A percentile compares a stretch with the other conserved stretches of the same genome.
phyloP scores from a whole-genome alignment of 2,888 invertebrate species.

The Cryptus viduatorius region DNA sequence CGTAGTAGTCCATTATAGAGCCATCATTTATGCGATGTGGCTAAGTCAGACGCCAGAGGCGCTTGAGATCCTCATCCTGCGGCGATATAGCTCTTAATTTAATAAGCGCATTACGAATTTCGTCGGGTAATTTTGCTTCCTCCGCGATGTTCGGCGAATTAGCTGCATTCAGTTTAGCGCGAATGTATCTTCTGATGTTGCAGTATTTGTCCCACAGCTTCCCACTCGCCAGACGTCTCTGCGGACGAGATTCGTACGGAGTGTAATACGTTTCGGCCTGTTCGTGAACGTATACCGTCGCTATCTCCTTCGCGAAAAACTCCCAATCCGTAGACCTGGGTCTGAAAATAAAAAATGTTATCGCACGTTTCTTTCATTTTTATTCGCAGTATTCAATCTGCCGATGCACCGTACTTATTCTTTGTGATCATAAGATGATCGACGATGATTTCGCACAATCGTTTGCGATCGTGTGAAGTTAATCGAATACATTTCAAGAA shows the following conservation, averaged over 20 bases:
- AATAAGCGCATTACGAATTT: constrained; percentile 7
- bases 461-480: constrained; percentile 24
- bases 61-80: constrained; percentile 26
- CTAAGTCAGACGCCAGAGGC: constrained; percentile 36
- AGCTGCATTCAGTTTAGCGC: background rate
- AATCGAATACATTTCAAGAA: constrained; percentile 14
- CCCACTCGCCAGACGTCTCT: constrained; percentile 27
- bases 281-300: constrained; percentile 19
- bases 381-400: background rate
- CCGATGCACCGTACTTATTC: constrained; percentile 12
- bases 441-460: constrained; percentile 30
- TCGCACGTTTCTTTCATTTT: background rate
- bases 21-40: constrained; percentile 5
- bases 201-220: constrained; percentile 26
- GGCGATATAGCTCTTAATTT: constrained; percentile 40
- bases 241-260: constrained; percentile 27
- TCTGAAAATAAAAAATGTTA: constrained; percentile 4
- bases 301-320: constrained; percentile 31
- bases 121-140: background rate
- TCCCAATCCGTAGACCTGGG: constrained; percentile 1
- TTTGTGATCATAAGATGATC: constrained; percentile 30
- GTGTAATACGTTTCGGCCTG: constrained; percentile 28
- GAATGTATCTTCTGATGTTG: constrained; percentile 31
- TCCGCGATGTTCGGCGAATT: background rate
- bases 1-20: constrained; percentile 33